Conservation (phyloP, 1,140 invertebrate species). For the Panagrolaimus sp. region DNA sequence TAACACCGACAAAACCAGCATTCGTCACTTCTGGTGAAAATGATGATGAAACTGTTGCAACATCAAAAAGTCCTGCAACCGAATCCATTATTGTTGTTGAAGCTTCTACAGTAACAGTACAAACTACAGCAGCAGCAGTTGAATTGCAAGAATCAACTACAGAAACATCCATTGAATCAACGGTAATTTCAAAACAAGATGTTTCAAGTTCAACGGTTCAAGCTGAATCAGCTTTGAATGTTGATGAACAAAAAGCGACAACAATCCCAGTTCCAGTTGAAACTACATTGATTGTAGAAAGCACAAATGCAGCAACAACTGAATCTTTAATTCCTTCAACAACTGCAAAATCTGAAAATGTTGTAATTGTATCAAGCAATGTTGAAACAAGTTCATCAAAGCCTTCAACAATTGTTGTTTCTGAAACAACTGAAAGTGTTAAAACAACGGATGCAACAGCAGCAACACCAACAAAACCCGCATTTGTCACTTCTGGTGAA, state of each 20-base stretch:
- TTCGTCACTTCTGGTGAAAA: background rate
- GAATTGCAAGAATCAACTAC: too few species aligned
- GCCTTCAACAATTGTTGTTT: background rate
- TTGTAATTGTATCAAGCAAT: too few species aligned
- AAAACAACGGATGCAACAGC: too few species aligned
- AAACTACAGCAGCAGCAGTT: background rate
- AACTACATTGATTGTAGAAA: background rate
- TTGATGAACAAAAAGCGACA: background rate
- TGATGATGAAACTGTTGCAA: background rate
- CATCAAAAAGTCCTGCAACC: background rate
- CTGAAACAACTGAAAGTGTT: background rate
- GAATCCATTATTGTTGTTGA: background rate
- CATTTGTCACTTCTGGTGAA: too few species aligned
- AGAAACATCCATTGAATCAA: background rate
- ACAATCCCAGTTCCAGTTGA: background rate
- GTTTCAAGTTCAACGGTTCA: background rate
- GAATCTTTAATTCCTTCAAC: background rate
- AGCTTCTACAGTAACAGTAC: background rate
- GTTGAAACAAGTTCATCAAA: too few species aligned
- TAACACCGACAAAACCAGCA: background rate
- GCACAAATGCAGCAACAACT: too few species aligned
- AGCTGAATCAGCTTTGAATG: background rate
- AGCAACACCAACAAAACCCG: background rate
- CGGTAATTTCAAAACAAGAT: background rate
- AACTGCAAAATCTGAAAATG: background rate